phyloP scores from a whole-genome alignment of 2,113 vertebrate genomes.

The Notarius quadriscutis region DNA sequence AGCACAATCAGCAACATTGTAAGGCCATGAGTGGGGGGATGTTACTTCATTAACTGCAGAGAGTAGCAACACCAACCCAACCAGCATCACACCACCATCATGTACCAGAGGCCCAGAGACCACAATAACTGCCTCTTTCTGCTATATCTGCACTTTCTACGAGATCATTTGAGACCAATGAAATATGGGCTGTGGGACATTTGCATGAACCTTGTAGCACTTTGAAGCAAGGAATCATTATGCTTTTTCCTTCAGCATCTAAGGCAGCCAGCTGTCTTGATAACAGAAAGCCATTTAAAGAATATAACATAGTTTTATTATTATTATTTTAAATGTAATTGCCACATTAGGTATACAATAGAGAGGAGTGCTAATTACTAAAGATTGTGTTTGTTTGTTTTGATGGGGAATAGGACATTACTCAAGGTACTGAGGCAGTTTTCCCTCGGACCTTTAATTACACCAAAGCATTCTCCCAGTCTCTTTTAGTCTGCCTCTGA shows the following conservation, averaged over 20 bases:
- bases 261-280: conserved; percentile 26
- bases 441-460: conserved; percentile 59
- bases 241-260: conserved; percentile 11
- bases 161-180: conserved; percentile 62
- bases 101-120: conserved; percentile 52
- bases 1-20: conserved; percentile 44
- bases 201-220: not conserved
- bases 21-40: conserved; percentile 40
- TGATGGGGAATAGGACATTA: conserved; percentile 54
- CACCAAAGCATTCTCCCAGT: conserved; percentile 52
- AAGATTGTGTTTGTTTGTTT: conserved; percentile 48
- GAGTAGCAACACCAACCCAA: conserved; percentile 68
- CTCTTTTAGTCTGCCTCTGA: conserved; percentile 23
- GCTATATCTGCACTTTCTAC: conserved; percentile 70
- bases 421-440: conserved; percentile 48
- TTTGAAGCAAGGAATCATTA: not conserved
- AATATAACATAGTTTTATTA: conserved; percentile 50
- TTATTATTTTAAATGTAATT: conserved; percentile 42
- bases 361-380: conserved; percentile 40
- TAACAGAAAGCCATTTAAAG: conserved; percentile 51
- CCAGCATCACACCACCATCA: conserved; percentile 68
- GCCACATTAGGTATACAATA: conserved; percentile 54
- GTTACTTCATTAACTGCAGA: conserved; percentile 58
- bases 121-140: conserved; percentile 67
- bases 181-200: conserved; percentile 58